Base-by-base conservation (phyloP, 2,888 invertebrate species). In the Formica aserva region DNA sequence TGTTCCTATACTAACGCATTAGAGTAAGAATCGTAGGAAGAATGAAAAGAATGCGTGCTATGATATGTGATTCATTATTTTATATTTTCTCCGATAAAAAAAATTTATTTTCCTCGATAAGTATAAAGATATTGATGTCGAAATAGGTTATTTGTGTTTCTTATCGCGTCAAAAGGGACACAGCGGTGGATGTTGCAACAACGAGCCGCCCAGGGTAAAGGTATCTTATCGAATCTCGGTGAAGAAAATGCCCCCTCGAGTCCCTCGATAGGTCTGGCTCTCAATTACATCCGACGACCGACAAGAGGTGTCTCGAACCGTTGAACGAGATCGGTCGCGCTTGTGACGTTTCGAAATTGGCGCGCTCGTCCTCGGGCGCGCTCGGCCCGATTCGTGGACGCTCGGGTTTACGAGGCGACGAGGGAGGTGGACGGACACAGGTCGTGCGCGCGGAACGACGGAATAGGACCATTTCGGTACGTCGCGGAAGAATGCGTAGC, bases 401-500 rank as follows among this genome's bases (percentile, higher is more conserved):
- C 26, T 85, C 86, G 84, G 15, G 3, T 41, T 67, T 8, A 32
- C 32, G 32, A 32, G 80, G 82, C 13, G 52, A 65, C n/a, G 9
- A 6, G 72, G 77, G 85, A 83, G 83, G 78, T 76, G 85, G 86
- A 72, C 65, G 71, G 86, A 77, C 75, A 75, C 75, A 65, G 84
- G 83, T 86, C 72, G 85, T 75, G 66, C 71, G 62, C 41, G 77
- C 86, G 94, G 92, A 94, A 94, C 92, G 85, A 29, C 80, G 94
- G 93, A 94, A 94, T 86, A 81, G 94, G 88, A 93, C 94, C 93
- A 93, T 92, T 77, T 94, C 92, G 88, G 92, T 92, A 92, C 92
- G 93, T 93, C 93, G 93, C 91, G 92, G 90, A 93, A 92, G 94
- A 94, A 93, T 95, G 95, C 94, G 95, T 95, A 94, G 95, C 95